A percentile compares a stretch with the other conserved stretches of the same genome.
These are phyloP conservation scores for Byasa hedistus DNA, from an alignment of 2,888 invertebrate genomes.

Conservation along the genomic window DNA sequence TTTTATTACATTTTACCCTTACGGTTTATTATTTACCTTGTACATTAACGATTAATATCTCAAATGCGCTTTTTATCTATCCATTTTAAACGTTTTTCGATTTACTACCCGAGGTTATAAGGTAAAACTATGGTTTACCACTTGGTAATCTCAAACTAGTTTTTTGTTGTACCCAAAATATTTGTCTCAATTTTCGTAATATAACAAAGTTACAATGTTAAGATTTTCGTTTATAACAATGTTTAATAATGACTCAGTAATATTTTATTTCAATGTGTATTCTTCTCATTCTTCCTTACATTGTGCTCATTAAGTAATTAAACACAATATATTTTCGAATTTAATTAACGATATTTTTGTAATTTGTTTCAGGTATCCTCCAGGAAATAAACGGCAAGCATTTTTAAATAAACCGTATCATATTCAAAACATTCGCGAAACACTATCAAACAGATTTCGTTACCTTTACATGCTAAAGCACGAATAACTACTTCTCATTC, in stretches of 20 bases:
- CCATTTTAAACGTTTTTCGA: too few relatives aligned
- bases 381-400: constrained; percentile 45
- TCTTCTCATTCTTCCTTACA: not conserved
- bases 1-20: too few relatives aligned
- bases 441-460: constrained; percentile 56
- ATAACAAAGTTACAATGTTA: too few relatives aligned
- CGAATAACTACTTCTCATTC: constrained; percentile 62
- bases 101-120: too few relatives aligned
- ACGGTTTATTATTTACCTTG: too few relatives aligned
- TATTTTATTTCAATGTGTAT: not conserved
- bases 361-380: constrained; percentile 55
- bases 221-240: too few relatives aligned
- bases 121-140: too few relatives aligned
- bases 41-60: too few relatives aligned
- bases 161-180: too few relatives aligned
- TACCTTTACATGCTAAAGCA: constrained; percentile 48
- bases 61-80: too few relatives aligned
- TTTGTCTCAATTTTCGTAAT: too few relatives aligned
- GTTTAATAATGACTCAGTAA: not conserved
- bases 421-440: constrained; percentile 45
- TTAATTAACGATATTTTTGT: constrained; percentile 31
- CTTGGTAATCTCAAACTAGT: too few relatives aligned
- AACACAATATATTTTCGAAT: not conserved
- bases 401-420: constrained; percentile 45
- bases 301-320: not conserved